These are phyloP conservation scores for Falco columbarius DNA, from an alignment of 2,797 vertebrate genomes.

Conservation along the genomic window DNA sequence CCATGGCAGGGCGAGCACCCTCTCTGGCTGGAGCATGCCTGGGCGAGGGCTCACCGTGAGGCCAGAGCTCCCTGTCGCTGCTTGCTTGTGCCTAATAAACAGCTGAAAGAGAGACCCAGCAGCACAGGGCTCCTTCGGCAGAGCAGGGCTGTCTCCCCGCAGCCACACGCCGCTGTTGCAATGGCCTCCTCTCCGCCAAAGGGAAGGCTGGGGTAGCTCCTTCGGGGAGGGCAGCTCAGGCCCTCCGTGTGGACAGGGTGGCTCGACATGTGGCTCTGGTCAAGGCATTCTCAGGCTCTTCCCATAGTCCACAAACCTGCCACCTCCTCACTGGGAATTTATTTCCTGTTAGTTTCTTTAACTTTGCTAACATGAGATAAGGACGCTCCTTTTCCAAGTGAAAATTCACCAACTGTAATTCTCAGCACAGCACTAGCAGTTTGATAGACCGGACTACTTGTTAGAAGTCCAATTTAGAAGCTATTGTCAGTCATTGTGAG, in stretches of 20 bases:
- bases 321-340: neutral
- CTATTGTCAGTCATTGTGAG: neutral
- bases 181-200: neutral
- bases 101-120: rapidly evolving
- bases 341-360: neutral
- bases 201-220: neutral
- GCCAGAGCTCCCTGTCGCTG: neutral
- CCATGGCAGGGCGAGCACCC: rapidly evolving
- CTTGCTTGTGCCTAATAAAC: rapidly evolving
- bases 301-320: neutral
- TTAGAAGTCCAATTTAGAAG: neutral
- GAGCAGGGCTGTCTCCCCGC: neutral
- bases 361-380: neutral
- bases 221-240: neutral
- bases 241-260: neutral
- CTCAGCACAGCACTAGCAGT: neutral
- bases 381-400: neutral
- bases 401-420: neutral
- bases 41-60: neutral
- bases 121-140: rapidly evolving
- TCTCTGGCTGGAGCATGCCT: neutral
- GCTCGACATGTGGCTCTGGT: neutral
- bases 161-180: rapidly evolving
- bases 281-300: neutral
- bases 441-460: neutral